Conservation (phyloP, 2,888 invertebrate genomes). For the Lepas anatifera region DNA sequence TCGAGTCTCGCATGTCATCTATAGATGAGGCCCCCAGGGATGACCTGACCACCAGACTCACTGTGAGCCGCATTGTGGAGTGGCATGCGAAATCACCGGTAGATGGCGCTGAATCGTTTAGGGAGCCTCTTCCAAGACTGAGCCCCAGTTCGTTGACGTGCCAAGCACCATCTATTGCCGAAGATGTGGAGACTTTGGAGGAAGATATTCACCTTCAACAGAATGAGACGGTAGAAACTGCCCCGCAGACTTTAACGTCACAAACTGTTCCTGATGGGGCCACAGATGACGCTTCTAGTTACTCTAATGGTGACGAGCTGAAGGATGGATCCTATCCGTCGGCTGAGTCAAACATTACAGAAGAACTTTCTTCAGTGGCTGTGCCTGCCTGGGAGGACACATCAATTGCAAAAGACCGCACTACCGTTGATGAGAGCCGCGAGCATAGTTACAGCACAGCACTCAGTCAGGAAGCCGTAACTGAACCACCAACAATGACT, state of each 20-base stretch:
- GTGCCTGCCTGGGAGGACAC: no score
- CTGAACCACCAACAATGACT: no score
- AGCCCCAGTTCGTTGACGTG: background rate
- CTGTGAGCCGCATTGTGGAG: background rate
- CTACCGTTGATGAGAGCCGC: no score
- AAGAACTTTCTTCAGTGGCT: background rate
- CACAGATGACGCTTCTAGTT: background rate
- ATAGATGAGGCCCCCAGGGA: background rate
- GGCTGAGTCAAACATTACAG: background rate
- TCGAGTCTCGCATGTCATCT: slow-evolving; percentile 2
- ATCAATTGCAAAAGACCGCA: no score
- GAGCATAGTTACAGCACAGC: no score
- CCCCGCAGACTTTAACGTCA: background rate
- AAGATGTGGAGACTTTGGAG: background rate
- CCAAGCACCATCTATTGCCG: background rate
- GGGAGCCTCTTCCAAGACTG: background rate
- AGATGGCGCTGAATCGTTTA: background rate
- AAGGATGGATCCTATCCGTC: background rate
- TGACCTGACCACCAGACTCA: background rate
- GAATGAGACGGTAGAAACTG: no score
- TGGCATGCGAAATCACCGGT: background rate
- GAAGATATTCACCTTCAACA: no score
- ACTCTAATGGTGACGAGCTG: background rate
- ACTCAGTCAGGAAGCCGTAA: no score
- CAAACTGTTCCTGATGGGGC: background rate